Conservation (phyloP, 2,113 vertebrate genomes). For the Acinonyx jubatus region DNA sequence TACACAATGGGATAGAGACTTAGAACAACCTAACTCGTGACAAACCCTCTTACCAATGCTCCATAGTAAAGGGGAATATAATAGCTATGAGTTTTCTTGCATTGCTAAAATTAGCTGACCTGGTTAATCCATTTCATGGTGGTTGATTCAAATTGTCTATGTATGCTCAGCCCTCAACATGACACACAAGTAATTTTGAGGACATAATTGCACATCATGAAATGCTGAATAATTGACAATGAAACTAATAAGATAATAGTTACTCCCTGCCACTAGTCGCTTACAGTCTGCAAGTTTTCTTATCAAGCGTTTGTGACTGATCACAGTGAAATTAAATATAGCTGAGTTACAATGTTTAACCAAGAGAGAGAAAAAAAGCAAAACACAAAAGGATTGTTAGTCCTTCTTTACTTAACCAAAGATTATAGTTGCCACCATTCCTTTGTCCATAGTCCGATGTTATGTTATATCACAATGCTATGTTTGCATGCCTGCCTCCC, state of each 20-base stretch:
- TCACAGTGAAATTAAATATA: slow-evolving; percentile 30
- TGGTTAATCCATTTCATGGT: slow-evolving; percentile 14
- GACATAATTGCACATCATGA: neutral
- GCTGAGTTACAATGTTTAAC: slow-evolving; percentile 17
- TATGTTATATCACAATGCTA: neutral
- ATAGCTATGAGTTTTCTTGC: neutral
- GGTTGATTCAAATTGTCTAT: slow-evolving; percentile 38
- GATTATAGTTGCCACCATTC: neutral
- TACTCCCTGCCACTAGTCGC: neutral
- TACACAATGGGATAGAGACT: neutral
- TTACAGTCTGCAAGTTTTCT: slow-evolving; percentile 19
- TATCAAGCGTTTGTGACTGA: neutral
- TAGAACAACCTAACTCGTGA: neutral
- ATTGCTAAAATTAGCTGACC: slow-evolving; percentile 28
- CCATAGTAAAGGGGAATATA: neutral
- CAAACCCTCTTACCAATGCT: neutral
- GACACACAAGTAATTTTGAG: slow-evolving; percentile 18
- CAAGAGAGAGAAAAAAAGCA: neutral
- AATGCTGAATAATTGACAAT: neutral
- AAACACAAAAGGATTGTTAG: neutral
- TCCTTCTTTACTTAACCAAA: slow-evolving; percentile 27
- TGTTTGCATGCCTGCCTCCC: neutral
- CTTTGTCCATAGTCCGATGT: neutral
- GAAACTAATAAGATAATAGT: neutral
- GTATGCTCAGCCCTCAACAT: neutral